These are phyloP conservation scores for Brenthis hecate DNA, from an alignment of 2,888 invertebrate genomes.

Conservation along the genomic window DNA sequence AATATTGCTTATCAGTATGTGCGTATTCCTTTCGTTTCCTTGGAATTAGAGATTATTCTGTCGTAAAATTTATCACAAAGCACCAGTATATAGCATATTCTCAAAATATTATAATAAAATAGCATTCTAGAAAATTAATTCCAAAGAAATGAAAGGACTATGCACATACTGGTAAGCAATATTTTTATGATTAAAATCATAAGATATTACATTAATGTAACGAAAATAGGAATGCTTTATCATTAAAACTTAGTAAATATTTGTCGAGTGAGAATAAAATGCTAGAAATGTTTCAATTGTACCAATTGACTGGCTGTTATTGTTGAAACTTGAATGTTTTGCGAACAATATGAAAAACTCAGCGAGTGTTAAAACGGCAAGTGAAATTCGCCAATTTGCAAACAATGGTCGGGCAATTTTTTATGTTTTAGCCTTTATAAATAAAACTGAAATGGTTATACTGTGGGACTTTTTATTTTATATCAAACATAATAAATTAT, in stretches of 20 bases:
- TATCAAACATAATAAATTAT: slow-evolving; percentile 8
- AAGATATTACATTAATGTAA: not conserved
- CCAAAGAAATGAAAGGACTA: too few species aligned
- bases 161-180: too few species aligned
- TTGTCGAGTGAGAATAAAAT: slow-evolving; percentile 18
- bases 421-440: slow-evolving; percentile 35
- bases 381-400: slow-evolving; percentile 37
- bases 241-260: slow-evolving; percentile 6
- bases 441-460: slow-evolving; percentile 26
- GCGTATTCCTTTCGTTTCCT: too few species aligned
- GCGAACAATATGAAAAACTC: slow-evolving; percentile 36
- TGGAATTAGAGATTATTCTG: too few species aligned
- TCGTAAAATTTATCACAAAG: too few species aligned
- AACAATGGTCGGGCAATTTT: slow-evolving; percentile 36
- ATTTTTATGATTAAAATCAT: not conserved
- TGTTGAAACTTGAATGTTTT: slow-evolving; percentile 38
- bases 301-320: slow-evolving; percentile 34
- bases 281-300: slow-evolving; percentile 29
- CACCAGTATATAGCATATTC: too few species aligned
- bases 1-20: too few species aligned
- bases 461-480: not conserved
- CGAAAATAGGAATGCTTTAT: not conserved
- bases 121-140: too few species aligned
- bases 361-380: slow-evolving; percentile 32
- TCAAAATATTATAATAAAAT: too few species aligned